Evolutionary conservation across 2,797 vertebrate species (phyloP).

Genomic region (Catamblyrhynchus diadema): DNA sequence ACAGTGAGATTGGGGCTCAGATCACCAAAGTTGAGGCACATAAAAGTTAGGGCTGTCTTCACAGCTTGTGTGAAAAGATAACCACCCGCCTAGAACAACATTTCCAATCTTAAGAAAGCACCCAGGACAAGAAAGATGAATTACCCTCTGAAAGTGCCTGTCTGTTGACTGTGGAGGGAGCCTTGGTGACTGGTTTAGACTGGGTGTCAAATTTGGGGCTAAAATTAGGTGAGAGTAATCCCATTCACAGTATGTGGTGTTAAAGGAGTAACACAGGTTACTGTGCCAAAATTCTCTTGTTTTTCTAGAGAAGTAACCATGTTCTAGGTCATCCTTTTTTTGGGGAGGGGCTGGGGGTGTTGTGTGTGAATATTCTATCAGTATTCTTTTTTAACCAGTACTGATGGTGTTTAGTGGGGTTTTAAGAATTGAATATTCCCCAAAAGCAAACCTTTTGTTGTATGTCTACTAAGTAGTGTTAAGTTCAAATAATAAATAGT

Average conservation of each 20-base stretch:
- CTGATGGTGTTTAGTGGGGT: not conserved
- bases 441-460: not conserved
- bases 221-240: conserved; percentile 19
- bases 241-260: not conserved
- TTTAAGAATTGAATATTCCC: not conserved
- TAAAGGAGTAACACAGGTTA: not conserved
- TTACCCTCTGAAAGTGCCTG: conserved; percentile 5
- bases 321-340: not conserved
- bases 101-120: conserved; percentile 15
- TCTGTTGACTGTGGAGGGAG: conserved; percentile 4
- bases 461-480: not conserved
- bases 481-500: not conserved
- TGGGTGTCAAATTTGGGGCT: conserved; percentile 19
- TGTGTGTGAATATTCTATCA: not conserved
- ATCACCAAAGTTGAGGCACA: not conserved
- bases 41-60: not conserved
- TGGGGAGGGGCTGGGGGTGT: fast-evolving
- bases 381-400: not conserved
- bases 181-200: not conserved
- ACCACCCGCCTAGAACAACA: not conserved
- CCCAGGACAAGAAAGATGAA: not conserved
- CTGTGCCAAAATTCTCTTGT: not conserved
- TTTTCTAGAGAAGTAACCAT: not conserved
- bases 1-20: not conserved
- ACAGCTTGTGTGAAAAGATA: not conserved